A percentile compares a stretch with the other conserved stretches of the same genome.
Conservation (phyloP, 2,797 vertebrate species). For the Melanotaenia boesemani region DNA sequence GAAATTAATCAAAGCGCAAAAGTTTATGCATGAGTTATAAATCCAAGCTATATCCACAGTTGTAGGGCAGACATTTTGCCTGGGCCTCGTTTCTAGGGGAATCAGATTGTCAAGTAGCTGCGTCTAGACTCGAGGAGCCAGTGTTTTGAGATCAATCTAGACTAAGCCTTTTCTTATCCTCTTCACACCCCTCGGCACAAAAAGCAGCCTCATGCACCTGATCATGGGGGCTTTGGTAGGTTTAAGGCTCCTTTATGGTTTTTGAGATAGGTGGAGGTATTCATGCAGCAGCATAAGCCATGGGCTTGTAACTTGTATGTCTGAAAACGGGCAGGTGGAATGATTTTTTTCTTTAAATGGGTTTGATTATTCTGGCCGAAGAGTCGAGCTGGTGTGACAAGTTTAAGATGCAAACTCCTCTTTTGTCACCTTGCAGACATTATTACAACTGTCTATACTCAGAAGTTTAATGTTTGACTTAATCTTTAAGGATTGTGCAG, state of each 20-base stretch:
- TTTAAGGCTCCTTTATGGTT: constrained; percentile 39
- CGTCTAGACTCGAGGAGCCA: constrained; percentile 3
- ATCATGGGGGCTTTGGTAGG: constrained; percentile 54
- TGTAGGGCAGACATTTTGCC: not conserved
- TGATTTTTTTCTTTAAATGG: constrained; percentile 25
- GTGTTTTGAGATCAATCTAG: constrained; percentile 55
- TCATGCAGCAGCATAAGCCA: constrained; percentile 30
- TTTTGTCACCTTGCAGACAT: constrained; percentile 31
- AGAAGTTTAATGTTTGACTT: constrained; percentile 34
- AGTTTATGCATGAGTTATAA: constrained; percentile 8
- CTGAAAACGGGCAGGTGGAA: constrained; percentile 27
- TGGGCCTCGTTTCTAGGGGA: constrained; percentile 8
- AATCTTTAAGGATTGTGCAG: constrained; percentile 35
- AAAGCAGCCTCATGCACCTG: constrained; percentile 43
- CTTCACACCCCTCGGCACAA: constrained; percentile 43
- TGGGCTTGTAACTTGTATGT: constrained; percentile 35
- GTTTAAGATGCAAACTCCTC: constrained; percentile 38
- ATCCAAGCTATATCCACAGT: not conserved
- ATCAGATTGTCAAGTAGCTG: constrained; percentile 10
- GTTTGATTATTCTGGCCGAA: constrained; percentile 33
- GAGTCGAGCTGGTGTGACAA: constrained; percentile 13
- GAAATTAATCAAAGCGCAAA: constrained; percentile 21
- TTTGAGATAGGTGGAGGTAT: constrained; percentile 28
- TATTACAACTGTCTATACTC: constrained; percentile 52
- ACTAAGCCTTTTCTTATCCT: constrained; percentile 57